These are phyloP conservation scores for Notocelia uddmanniana DNA, from an alignment of 2,888 invertebrate species.

Conservation along the genomic window DNA sequence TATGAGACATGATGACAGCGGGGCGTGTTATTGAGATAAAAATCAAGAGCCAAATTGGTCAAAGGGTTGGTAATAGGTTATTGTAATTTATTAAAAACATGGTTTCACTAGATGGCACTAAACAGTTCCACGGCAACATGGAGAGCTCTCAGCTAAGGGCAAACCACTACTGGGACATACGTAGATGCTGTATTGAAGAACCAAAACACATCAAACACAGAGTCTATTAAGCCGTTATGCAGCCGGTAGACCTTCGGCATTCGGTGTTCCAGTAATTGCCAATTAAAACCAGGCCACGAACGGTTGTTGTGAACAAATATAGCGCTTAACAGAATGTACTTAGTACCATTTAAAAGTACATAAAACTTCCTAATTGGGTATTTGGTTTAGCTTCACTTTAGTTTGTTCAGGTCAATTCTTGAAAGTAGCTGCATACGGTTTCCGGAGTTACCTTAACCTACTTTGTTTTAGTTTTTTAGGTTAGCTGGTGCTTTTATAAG, in stretches of 20 bases:
- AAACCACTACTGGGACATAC: too few relatives aligned
- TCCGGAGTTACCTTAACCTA: constrained; percentile 12
- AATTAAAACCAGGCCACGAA: constrained; percentile 39
- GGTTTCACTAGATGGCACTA: too few relatives aligned
- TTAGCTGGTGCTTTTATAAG: too few relatives aligned
- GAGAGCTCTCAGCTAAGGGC: too few relatives aligned
- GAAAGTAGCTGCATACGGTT: constrained; percentile 7
- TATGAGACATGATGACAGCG: too few relatives aligned
- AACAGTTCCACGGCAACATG: too few relatives aligned
- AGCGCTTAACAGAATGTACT: not conserved
- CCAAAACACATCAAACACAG: not conserved
- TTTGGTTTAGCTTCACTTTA: constrained; percentile 15
- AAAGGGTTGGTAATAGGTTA: too few relatives aligned
- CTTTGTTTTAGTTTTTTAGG: constrained; percentile 7
- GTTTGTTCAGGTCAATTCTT: constrained; percentile 25
- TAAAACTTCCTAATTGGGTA: constrained; percentile 28
- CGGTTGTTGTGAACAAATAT: constrained; percentile 21
- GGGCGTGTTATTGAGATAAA: too few relatives aligned
- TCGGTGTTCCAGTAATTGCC: constrained; percentile 40
- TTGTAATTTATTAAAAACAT: too few relatives aligned
- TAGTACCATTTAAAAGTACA: constrained; percentile 25
- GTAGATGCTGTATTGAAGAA: not conserved
- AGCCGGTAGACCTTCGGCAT: not conserved
- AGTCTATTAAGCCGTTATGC: not conserved
- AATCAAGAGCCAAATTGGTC: too few relatives aligned